Base-by-base conservation (phyloP, 1,140 invertebrate species). In the Ephestia elutella region DNA sequence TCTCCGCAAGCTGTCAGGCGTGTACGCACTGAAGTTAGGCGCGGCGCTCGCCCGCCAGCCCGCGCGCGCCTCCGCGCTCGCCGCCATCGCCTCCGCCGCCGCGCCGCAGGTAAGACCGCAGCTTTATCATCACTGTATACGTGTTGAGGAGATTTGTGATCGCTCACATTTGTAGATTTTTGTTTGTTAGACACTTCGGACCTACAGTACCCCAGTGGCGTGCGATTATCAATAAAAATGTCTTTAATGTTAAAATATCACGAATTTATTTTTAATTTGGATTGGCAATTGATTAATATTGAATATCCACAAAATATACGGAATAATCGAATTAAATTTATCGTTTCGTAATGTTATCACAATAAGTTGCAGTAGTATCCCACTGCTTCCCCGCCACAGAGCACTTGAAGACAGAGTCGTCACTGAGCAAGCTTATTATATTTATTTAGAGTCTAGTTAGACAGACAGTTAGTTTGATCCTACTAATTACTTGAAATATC, bases 1-100 rank as follows among this genome's bases (percentile, higher is more conserved):
- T 2, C 86, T 96, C 15, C 91, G 93, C 68, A 91, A 94, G 67
- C 89, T 96, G 20, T 94, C 93, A 5, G 93, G 91, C 32, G 92
- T 95, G 59, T 96, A 96, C 75, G 92, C 94, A 4, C 86, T 95
- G 20, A 95, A 95, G 86, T 78, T 96, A 60, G 93, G 93, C 19
- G 91, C 93, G 0, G 92, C 94, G 0, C 90, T 96, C 0, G 94
- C 90, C 90, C 70, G 66, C 0, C 57, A 59, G 0, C 75, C 72
- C 19, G 56, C 64, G 13, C 20, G 49, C 38, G 58, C 55, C 59
- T 56, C 32, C 51, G 59, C 62, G 60, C 59, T 63, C 28, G 69
- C 62, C 54, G 71, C 72, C 55, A 56, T 56, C 19, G 63, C 66
- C 10, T 61, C 63, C 13, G 78, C 74, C 54, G 64, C 69, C 49